These are phyloP conservation scores for Aplochiton taeniatus DNA, from an alignment of 2,797 vertebrate genomes.

Conservation along the genomic window DNA sequence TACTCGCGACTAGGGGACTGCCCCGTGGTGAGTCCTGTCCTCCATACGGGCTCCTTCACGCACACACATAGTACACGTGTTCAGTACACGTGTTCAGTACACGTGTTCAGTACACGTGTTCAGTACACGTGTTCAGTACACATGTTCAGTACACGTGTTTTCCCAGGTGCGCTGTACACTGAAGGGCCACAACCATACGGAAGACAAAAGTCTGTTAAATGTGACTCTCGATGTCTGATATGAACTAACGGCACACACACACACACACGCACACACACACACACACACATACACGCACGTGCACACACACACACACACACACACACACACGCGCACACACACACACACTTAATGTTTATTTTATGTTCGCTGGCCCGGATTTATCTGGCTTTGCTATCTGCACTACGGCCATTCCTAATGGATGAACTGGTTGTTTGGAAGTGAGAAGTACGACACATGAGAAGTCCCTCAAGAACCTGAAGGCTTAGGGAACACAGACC, in stretches of 20 bases:
- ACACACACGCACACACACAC: neutral
- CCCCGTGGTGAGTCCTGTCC: conserved; percentile 81
- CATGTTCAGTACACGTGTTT: neutral
- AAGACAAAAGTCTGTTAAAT: too few species aligned
- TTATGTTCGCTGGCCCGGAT: conserved; percentile 11
- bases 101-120: too few species aligned
- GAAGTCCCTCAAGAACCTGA: conserved; percentile 36
- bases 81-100: too few species aligned
- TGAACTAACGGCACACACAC: neutral
- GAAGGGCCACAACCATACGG: neutral
- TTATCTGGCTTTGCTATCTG: neutral
- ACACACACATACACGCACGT: conserved; percentile 2
- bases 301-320: conserved; percentile 2
- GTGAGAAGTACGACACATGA: conserved; percentile 12
- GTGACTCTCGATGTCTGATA: too few species aligned
- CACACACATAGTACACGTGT: too few species aligned
- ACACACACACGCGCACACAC: neutral
- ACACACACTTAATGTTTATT: conserved; percentile 15
- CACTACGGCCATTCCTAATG: conserved; percentile 18
- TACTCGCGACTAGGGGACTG: conserved; percentile 88
- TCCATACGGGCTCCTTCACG: neutral
- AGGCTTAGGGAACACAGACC: conserved; percentile 37
- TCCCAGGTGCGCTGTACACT: neutral
- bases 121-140: too few species aligned
- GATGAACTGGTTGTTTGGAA: conserved; percentile 41